These are phyloP conservation scores for Spialia ferax DNA, from an alignment of 2,888 invertebrate genomes.

Conservation along the genomic window DNA sequence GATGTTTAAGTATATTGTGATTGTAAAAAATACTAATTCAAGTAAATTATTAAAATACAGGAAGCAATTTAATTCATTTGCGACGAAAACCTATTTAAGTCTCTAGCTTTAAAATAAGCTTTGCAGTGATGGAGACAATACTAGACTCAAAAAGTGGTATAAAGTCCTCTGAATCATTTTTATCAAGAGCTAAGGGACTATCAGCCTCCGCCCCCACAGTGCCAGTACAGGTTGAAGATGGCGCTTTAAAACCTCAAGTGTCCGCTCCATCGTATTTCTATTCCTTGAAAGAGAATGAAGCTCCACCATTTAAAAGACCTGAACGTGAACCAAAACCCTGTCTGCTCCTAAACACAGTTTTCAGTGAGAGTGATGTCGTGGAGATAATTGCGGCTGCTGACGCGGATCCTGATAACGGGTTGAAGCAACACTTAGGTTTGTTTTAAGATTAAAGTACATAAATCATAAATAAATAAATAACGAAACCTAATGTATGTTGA, in stretches of 20 bases:
- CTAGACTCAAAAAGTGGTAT: constrained; percentile 43
- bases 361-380: constrained; percentile 63
- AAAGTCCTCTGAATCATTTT: constrained; percentile 22
- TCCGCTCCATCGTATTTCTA: constrained; percentile 75
- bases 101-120: not conserved
- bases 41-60: no score
- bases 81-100: no score
- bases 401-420: constrained; percentile 52
- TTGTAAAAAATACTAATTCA: no score
- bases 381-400: constrained; percentile 65
- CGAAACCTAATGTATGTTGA: no score
- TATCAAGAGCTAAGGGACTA: constrained; percentile 14
- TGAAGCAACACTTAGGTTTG: constrained; percentile 62
- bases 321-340: constrained; percentile 54
- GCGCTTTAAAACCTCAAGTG: constrained; percentile 53
- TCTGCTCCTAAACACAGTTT: constrained; percentile 61
- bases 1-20: no score
- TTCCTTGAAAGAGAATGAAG: constrained; percentile 68
- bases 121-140: constrained; percentile 48
- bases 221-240: constrained; percentile 48
- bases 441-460: not conserved
- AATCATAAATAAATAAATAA: no score
- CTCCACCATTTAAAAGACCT: constrained; percentile 68
- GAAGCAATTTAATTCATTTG: no score
- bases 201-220: constrained; percentile 59